Conservation (phyloP, 2,888 invertebrate genomes). For the Hypena proboscidalis region DNA sequence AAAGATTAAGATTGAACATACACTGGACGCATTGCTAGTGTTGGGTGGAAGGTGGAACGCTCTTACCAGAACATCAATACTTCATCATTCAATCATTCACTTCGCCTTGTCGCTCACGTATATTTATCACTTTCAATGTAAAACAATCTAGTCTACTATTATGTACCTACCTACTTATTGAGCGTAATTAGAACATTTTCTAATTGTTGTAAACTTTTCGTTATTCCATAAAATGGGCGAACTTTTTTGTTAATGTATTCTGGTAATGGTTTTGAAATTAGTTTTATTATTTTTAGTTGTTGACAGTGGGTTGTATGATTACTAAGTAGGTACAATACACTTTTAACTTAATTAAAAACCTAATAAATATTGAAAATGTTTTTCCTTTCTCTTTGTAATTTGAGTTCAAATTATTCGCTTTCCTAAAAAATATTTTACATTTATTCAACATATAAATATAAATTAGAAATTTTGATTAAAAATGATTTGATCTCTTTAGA, state of each 20-base stretch:
- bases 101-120: slow-evolving; percentile 11
- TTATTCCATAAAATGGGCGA: slow-evolving; percentile 41
- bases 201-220: slow-evolving; percentile 28
- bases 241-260: slow-evolving; percentile 31
- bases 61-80: too few species aligned
- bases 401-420: too few species aligned
- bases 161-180: slow-evolving; percentile 37
- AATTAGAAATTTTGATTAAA: slow-evolving; percentile 19
- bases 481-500: slow-evolving; percentile 34
- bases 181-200: slow-evolving; percentile 23
- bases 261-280: slow-evolving; percentile 25
- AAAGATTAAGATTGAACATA: too few species aligned
- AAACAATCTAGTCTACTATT: slow-evolving; percentile 42
- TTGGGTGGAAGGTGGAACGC: too few species aligned
- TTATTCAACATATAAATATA: slow-evolving; percentile 4
- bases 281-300: slow-evolving; percentile 16
- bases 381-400: too few species aligned
- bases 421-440: too few species aligned
- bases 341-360: too few species aligned
- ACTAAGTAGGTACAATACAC: too few species aligned
- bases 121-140: slow-evolving; percentile 29
- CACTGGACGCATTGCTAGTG: too few species aligned
- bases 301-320: too few species aligned
- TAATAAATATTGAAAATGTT: too few species aligned
- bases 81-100: too few species aligned